phyloP scores from a whole-genome alignment of 2,113 vertebrate species.

The Zootoca vivipara region DNA sequence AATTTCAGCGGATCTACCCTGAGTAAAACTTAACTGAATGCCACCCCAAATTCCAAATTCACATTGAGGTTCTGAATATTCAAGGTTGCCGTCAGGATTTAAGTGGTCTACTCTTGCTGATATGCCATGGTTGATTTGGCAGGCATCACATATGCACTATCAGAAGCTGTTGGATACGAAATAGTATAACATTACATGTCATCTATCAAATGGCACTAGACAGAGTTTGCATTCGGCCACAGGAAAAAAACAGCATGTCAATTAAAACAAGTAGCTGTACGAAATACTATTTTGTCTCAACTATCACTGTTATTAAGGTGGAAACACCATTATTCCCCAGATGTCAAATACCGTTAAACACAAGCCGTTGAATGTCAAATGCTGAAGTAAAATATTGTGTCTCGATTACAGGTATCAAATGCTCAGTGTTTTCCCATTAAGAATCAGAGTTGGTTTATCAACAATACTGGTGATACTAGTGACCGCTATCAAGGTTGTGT shows the following conservation, averaged over 20 bases:
- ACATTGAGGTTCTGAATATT: too few species aligned
- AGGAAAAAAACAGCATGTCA: neutral
- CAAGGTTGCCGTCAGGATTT: neutral
- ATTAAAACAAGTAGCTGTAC: too few species aligned
- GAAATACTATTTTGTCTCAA: neutral
- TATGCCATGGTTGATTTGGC: neutral
- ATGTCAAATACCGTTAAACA: neutral
- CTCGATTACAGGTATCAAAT: neutral
- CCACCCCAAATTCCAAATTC: too few species aligned
- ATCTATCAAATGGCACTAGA: neutral
- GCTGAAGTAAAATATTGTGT: neutral
- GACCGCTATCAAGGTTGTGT: constrained; percentile 17
- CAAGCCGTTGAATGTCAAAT: neutral
- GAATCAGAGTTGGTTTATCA: constrained; percentile 40
- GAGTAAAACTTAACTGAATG: too few species aligned
- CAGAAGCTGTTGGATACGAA: neutral
- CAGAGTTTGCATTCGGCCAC: neutral
- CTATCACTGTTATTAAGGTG: neutral
- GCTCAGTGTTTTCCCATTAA: neutral
- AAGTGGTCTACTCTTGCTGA: neutral
- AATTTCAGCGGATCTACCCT: too few species aligned
- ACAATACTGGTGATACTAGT: neutral
- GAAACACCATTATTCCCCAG: neutral
- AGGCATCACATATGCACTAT: neutral
- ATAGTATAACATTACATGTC: neutral